Evolutionary conservation across 2,797 vertebrate species (phyloP).

Genomic region (Pangasius krempfi): DNA sequence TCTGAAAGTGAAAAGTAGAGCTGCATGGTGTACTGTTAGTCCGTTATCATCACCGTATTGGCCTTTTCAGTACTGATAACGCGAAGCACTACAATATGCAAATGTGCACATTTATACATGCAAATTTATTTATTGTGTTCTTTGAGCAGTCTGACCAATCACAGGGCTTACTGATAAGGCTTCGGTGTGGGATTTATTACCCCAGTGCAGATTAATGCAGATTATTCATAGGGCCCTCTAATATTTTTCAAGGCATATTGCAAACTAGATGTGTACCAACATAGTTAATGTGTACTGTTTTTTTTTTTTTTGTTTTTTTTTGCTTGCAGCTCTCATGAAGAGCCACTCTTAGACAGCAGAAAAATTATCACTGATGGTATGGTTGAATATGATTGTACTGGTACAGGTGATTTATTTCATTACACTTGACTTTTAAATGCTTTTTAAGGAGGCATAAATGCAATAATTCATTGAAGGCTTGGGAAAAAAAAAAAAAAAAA

Average conservation of each 20-base stretch:
- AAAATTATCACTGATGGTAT: not conserved
- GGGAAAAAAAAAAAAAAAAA: not conserved
- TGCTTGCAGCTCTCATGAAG: not conserved
- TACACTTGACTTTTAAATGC: not conserved
- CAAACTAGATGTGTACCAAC: no score
- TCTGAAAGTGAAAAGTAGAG: not conserved
- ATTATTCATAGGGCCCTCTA: no score
- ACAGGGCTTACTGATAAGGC: not conserved
- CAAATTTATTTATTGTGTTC: not conserved
- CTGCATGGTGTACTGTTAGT: not conserved
- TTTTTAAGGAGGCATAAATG: not conserved
- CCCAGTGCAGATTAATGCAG: not conserved
- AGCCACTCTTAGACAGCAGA: not conserved
- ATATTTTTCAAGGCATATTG: not conserved
- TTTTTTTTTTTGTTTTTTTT: no score
- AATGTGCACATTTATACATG: not conserved
- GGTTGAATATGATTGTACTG: constrained; percentile 2
- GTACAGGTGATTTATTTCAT: not conserved
- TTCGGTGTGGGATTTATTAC: not conserved
- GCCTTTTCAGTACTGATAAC: not conserved
- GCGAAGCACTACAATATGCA: not conserved
- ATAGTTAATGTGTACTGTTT: not conserved
- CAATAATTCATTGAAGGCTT: not conserved
- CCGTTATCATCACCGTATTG: not conserved
- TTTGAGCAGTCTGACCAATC: not conserved